These are phyloP conservation scores for Orthonyx spaldingii DNA, from an alignment of 2,113 vertebrate species.

Conservation along the genomic window DNA sequence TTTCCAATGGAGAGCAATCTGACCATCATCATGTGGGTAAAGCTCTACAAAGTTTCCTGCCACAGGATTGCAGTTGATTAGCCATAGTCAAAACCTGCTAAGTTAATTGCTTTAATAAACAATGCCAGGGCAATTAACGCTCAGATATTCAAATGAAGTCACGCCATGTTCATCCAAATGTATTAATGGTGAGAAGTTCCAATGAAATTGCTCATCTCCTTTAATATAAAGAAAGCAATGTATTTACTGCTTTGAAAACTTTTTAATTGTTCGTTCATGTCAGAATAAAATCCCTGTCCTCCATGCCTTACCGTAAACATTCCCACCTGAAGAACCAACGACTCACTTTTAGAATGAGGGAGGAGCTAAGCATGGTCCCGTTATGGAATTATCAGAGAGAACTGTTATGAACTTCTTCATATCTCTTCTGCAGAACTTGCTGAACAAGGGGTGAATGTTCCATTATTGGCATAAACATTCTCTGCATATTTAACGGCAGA, in stretches of 20 bases:
- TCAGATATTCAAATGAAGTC: constrained; percentile 5
- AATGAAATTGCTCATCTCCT: background rate
- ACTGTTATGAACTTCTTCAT: fast-evolving
- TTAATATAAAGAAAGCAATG: background rate
- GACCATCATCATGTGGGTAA: background rate
- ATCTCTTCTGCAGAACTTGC: background rate
- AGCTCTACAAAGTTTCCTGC: background rate
- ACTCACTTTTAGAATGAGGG: background rate
- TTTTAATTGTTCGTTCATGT: background rate
- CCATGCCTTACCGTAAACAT: background rate
- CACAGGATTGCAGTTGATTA: background rate
- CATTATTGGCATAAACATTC: background rate
- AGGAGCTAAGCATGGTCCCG: background rate
- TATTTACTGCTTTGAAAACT: background rate
- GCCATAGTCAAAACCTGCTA: background rate
- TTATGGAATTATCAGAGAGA: background rate
- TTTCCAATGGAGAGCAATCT: background rate
- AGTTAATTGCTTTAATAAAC: background rate
- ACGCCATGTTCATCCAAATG: background rate
- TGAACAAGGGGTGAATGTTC: background rate
- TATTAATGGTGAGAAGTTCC: background rate
- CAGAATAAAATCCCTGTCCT: background rate
- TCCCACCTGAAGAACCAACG: background rate
- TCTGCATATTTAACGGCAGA: background rate
- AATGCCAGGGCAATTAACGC: background rate